phyloP scores from a whole-genome alignment of 1,140 invertebrate genomes.

The Pachyrhynchus sulphureomaculatus region DNA sequence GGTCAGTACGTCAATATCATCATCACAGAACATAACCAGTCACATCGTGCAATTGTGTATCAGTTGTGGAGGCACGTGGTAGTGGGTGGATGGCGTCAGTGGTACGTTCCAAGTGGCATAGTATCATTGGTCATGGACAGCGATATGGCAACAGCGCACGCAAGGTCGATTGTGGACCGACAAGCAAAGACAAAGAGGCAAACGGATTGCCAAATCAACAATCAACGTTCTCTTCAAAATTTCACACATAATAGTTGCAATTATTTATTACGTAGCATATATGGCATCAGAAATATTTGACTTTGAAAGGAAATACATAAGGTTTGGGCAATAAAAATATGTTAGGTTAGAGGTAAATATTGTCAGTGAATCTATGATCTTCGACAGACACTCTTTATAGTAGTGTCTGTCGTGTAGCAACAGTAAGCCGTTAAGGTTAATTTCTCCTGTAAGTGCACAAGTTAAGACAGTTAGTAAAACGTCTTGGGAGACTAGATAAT shows the following conservation, averaged over 20 bases:
- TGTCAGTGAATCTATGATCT: too few species aligned
- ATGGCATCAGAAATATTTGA: constrained; percentile 28
- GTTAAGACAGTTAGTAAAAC: too few species aligned
- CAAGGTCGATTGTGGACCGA: constrained; percentile 59
- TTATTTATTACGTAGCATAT: constrained; percentile 18
- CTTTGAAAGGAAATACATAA: too few species aligned
- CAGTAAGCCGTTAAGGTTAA: too few species aligned
- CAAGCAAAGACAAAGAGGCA: constrained; percentile 75
- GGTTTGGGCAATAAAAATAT: too few species aligned
- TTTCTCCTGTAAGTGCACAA: too few species aligned
- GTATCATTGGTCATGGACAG: constrained; percentile 36
- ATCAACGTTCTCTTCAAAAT: constrained; percentile 49
- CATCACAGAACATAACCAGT: background rate
- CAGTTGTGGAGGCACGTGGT: constrained; percentile 17
- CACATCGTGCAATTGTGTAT: constrained; percentile 11
- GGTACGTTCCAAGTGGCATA: constrained; percentile 23
- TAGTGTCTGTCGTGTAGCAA: too few species aligned
- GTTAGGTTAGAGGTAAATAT: too few species aligned
- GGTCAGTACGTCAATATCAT: constrained; percentile 8
- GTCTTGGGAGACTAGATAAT: too few species aligned
- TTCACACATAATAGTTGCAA: constrained; percentile 26
- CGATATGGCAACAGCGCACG: constrained; percentile 50
- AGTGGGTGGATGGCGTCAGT: constrained; percentile 14
- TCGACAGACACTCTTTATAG: too few species aligned
- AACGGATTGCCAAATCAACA: constrained; percentile 79